phyloP scores from a whole-genome alignment of 2,113 vertebrate genomes.

The Progne subis region DNA sequence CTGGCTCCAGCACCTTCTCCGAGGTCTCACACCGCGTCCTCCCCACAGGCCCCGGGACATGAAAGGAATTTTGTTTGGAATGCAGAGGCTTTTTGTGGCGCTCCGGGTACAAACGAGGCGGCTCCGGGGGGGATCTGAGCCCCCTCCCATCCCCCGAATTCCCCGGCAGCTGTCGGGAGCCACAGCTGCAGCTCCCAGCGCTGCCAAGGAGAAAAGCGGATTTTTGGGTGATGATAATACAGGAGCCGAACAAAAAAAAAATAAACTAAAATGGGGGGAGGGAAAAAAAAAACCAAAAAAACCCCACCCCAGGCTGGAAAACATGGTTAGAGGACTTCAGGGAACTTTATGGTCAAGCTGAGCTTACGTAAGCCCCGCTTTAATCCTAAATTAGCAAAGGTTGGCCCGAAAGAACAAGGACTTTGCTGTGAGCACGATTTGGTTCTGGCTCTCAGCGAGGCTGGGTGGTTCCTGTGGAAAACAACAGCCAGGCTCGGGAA shows the following conservation, averaged over 20 bases:
- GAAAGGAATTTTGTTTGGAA: constrained; percentile 10
- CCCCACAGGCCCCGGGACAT: background rate
- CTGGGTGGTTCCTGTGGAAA: background rate
- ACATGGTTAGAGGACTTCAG: background rate
- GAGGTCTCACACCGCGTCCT: background rate
- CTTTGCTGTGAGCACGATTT: background rate
- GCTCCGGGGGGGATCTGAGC: background rate
- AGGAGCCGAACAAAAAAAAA: background rate
- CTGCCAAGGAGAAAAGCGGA: background rate
- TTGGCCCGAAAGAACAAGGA: background rate
- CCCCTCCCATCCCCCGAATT: background rate
- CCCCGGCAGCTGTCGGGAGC: constrained; percentile 32
- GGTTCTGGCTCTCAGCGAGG: background rate
- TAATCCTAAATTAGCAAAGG: background rate
- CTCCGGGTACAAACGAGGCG: background rate
- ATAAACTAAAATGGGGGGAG: too few relatives aligned
- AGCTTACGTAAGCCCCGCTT: background rate
- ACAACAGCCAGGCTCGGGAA: background rate
- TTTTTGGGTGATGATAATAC: constrained; percentile 33
- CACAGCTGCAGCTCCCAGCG: constrained; percentile 46
- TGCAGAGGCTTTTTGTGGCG: background rate
- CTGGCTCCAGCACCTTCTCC: background rate
- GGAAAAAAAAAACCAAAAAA: background rate
- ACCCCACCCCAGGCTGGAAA: background rate
- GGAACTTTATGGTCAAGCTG: background rate